Evolutionary conservation across 2,888 invertebrate species (phyloP).

Genomic region (Tinea trinotella): DNA sequence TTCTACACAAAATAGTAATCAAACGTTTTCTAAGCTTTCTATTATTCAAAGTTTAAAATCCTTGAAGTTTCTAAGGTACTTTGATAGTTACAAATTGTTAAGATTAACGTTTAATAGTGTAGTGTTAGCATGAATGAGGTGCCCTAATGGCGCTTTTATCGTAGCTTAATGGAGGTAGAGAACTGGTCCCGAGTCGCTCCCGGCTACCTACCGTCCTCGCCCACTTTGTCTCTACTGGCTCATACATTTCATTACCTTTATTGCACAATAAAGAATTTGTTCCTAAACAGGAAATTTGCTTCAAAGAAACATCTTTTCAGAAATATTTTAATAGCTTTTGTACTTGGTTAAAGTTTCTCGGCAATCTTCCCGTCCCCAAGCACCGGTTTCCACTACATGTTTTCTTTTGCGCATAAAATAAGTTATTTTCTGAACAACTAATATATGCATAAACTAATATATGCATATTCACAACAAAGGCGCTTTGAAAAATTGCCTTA

Average conservation of each 20-base stretch:
- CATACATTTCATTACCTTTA: slow-evolving; percentile 17
- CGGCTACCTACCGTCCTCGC: slow-evolving; percentile 14
- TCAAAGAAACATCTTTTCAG: neutral
- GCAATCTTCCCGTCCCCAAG: neutral
- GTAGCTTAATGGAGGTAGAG: slow-evolving; percentile 42
- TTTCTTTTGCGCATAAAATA: neutral
- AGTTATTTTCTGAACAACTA: neutral
- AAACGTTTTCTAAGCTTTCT: neutral
- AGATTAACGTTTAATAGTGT: slow-evolving; percentile 50
- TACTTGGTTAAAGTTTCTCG: neutral
- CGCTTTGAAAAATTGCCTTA: neutral
- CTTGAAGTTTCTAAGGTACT: slow-evolving; percentile 10
- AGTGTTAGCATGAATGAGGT: slow-evolving; percentile 48
- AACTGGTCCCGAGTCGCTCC: slow-evolving; percentile 20
- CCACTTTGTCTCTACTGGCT: neutral
- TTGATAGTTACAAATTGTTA: slow-evolving; percentile 39
- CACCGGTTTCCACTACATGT: neutral
- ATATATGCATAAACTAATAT: neutral
- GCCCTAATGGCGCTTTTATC: slow-evolving; percentile 51
- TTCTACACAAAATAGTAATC: too few species aligned
- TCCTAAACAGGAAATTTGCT: neutral
- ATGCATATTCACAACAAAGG: neutral
- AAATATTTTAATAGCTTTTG: neutral
- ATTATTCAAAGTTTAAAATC: neutral
- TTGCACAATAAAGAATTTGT: slow-evolving; percentile 16